phyloP scores from a whole-genome alignment of 1,140 invertebrate species.

The Rhynchophorus ferrugineus region DNA sequence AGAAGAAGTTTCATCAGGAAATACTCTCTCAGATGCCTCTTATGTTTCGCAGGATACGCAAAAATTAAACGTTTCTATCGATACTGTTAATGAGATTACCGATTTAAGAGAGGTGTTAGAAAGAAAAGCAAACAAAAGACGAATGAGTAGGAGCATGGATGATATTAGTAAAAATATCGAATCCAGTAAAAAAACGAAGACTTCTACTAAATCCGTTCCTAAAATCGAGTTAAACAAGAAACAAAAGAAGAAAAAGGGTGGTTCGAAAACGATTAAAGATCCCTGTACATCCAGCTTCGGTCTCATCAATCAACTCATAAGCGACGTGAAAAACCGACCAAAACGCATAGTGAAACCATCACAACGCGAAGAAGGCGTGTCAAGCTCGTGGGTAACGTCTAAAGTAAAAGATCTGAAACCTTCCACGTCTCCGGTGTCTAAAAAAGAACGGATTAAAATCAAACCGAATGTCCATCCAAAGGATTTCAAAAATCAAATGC shows the following conservation, averaged over 20 bases:
- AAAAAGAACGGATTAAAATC: conserved; percentile 6
- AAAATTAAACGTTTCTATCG: not conserved
- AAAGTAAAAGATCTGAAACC: conserved; percentile 15
- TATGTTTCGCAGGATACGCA: too few species aligned
- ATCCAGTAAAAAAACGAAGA: conserved; percentile 3
- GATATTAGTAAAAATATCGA: conserved; percentile 3
- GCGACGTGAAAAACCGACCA: conserved; percentile 26
- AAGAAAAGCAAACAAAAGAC: conserved; percentile 8
- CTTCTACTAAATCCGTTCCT: not conserved
- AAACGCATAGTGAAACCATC: conserved; percentile 17
- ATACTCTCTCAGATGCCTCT: too few species aligned
- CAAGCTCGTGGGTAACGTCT: conserved; percentile 12
- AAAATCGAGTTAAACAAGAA: conserved; percentile 2
- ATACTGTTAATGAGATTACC: not conserved
- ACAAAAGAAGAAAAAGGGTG: not conserved
- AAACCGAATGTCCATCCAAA: conserved; percentile 22
- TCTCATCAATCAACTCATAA: conserved; percentile 18
- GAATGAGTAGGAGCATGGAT: conserved; percentile 17
- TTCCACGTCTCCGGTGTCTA: conserved; percentile 12
- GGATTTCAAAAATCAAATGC: conserved; percentile 33
- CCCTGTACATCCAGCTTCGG: conserved; percentile 1
- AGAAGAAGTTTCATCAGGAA: too few species aligned
- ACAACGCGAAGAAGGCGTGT: not conserved
- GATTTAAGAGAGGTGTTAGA: conserved; percentile 2
- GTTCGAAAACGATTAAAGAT: not conserved